phyloP scores from a whole-genome alignment of 1,140 invertebrate species.

The Nixonia krombeini region DNA sequence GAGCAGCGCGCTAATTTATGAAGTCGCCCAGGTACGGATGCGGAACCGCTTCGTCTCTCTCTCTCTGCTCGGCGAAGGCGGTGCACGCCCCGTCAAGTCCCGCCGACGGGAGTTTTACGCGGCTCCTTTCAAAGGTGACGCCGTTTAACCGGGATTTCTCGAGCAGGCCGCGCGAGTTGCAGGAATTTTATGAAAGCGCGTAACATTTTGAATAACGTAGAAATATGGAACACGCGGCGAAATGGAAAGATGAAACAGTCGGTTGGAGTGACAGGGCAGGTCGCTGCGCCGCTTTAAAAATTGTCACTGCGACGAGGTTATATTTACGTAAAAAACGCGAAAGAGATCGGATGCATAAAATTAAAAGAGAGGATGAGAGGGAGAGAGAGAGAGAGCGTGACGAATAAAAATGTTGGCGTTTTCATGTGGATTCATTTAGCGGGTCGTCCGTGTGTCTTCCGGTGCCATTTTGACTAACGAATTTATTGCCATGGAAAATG shows the following conservation, averaged over 20 bases:
- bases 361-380: constrained; percentile 21
- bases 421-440: constrained; percentile 31
- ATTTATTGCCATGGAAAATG: constrained; percentile 42
- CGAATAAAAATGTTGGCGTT: constrained; percentile 31
- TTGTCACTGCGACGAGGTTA: constrained; percentile 10
- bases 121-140: constrained; percentile 45
- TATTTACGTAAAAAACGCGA: constrained; percentile 28
- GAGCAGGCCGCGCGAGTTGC: constrained; percentile 9
- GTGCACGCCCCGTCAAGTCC: no score
- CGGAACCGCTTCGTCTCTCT: no score
- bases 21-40: no score
- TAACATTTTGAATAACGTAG: constrained; percentile 8
- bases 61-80: no score
- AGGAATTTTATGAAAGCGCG: constrained; percentile 31
- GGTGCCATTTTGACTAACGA: constrained; percentile 11
- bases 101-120: no score
- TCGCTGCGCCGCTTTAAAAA: constrained; percentile 8
- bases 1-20: no score
- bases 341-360: constrained; percentile 37
- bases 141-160: constrained; percentile 39
- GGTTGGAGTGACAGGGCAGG: neutral
- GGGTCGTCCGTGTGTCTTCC: constrained; percentile 18
- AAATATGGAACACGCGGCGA: neutral
- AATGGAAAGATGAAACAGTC: constrained; percentile 11
- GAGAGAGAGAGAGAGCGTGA: constrained; percentile 12